These are phyloP conservation scores for Sinopyrophorus schimmeli DNA, from an alignment of 2,888 invertebrate species.

Conservation along the genomic window DNA sequence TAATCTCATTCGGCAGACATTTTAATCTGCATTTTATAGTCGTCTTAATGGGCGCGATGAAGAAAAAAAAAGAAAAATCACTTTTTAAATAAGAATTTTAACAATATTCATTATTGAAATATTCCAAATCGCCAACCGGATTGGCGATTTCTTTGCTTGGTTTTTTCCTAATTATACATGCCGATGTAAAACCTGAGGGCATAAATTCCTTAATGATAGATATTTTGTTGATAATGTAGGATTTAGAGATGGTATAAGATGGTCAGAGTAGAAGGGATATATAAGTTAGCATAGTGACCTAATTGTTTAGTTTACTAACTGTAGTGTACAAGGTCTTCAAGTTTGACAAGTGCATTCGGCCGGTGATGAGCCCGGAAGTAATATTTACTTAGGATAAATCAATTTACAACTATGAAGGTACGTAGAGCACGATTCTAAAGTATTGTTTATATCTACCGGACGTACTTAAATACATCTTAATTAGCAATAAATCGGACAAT, in stretches of 20 bases:
- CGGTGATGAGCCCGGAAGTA: slow-evolving; percentile 27
- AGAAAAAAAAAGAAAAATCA: too few relatives aligned
- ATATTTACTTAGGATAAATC: slow-evolving; percentile 22
- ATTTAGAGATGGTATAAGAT: slow-evolving; percentile 31
- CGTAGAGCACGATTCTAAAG: too few relatives aligned
- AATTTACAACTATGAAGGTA: slow-evolving; percentile 22
- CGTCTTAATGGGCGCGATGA: too few relatives aligned
- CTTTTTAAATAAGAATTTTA: too few relatives aligned
- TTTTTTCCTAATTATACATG: slow-evolving; percentile 20
- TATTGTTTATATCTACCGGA: background rate
- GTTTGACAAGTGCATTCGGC: slow-evolving; percentile 24
- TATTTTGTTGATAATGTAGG: slow-evolving; percentile 30
- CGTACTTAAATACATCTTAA: background rate
- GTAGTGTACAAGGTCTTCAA: slow-evolving; percentile 31
- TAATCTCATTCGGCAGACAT: too few relatives aligned
- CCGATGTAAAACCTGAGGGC: slow-evolving; percentile 19
- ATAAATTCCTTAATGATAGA: slow-evolving; percentile 31
- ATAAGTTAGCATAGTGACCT: slow-evolving; percentile 54
- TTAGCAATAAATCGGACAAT: background rate
- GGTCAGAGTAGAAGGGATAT: slow-evolving; percentile 65
- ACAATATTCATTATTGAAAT: too few relatives aligned
- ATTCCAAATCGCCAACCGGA: too few relatives aligned
- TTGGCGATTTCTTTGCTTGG: slow-evolving; percentile 1
- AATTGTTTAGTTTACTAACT: slow-evolving; percentile 52
- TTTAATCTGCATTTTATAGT: too few relatives aligned